Evolutionary conservation across 2,113 vertebrate genomes (phyloP).

Genomic region (Recurvirostra avosetta): DNA sequence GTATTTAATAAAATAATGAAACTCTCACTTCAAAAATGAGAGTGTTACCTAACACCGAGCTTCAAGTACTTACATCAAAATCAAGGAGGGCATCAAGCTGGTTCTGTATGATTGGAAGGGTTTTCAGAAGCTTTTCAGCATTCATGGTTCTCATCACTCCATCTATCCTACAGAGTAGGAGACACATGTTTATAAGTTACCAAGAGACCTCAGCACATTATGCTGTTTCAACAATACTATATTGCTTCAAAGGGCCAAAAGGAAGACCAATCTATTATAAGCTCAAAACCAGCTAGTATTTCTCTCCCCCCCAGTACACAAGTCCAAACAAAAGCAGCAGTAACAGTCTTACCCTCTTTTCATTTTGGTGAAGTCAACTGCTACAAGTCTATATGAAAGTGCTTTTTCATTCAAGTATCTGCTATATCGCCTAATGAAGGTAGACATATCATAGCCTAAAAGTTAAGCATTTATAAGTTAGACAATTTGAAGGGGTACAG

Average conservation of each 20-base stretch:
- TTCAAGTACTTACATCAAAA: slow-evolving; percentile 84
- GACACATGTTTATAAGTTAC: background rate
- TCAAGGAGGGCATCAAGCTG: slow-evolving; percentile 93
- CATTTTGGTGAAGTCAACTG: slow-evolving; percentile 96
- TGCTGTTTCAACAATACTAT: background rate
- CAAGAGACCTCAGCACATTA: background rate
- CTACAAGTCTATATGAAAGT: slow-evolving; percentile 89
- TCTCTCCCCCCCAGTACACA: background rate
- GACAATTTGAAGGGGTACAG: background rate
- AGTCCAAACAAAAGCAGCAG: background rate
- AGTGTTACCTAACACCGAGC: background rate
- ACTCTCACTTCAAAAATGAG: background rate
- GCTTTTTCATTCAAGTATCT: slow-evolving; percentile 97
- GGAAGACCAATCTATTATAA: background rate
- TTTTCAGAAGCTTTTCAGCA: slow-evolving; percentile 91
- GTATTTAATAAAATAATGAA: slow-evolving; percentile 1
- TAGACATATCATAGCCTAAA: slow-evolving; percentile 94
- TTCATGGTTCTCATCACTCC: slow-evolving; percentile 95
- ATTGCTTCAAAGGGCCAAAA: background rate
- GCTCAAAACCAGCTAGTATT: background rate
- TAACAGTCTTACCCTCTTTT: slow-evolving; percentile 85
- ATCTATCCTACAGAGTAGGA: slow-evolving; percentile 73
- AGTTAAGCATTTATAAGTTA: slow-evolving; percentile 22
- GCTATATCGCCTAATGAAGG: slow-evolving; percentile 93
- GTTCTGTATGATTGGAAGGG: slow-evolving; percentile 92